Conservation (phyloP, 2,888 invertebrate species). For the Lottia gigantea region DNA sequence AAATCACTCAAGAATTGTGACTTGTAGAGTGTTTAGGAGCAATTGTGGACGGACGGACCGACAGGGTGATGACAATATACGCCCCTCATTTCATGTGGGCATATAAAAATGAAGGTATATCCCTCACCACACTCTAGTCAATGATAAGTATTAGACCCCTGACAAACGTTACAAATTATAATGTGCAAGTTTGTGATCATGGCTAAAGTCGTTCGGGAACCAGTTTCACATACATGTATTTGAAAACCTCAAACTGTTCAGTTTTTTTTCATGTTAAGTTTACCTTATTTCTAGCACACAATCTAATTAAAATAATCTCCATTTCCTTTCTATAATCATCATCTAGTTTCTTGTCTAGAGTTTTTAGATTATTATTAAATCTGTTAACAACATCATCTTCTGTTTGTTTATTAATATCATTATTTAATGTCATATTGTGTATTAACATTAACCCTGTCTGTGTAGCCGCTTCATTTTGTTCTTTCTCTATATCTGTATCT, state of each 20-base stretch:
- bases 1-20: no score
- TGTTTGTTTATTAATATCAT: conserved; percentile 49
- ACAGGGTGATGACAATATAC: no score
- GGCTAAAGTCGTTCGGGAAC: not conserved
- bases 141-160: no score
- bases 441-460: conserved; percentile 49
- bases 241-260: not conserved
- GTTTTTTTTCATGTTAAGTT: conserved; percentile 13
- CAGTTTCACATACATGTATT: not conserved
- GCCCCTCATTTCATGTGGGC: no score
- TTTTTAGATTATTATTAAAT: conserved; percentile 35
- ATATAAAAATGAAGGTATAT: no score
- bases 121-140: no score
- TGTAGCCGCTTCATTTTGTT: conserved; percentile 56
- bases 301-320: conserved; percentile 52
- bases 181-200: no score
- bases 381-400: conserved; percentile 41
- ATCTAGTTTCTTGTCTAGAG: conserved; percentile 52
- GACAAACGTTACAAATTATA: no score
- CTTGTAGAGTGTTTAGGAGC: no score
- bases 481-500: conserved; percentile 60
- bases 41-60: no score
- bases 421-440: conserved; percentile 52
- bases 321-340: conserved; percentile 54
- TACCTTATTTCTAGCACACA: conserved; percentile 62